Evolutionary conservation across 2,113 vertebrate species (phyloP).

Genomic region (Sinocyclocheilus maitianheensis): DNA sequence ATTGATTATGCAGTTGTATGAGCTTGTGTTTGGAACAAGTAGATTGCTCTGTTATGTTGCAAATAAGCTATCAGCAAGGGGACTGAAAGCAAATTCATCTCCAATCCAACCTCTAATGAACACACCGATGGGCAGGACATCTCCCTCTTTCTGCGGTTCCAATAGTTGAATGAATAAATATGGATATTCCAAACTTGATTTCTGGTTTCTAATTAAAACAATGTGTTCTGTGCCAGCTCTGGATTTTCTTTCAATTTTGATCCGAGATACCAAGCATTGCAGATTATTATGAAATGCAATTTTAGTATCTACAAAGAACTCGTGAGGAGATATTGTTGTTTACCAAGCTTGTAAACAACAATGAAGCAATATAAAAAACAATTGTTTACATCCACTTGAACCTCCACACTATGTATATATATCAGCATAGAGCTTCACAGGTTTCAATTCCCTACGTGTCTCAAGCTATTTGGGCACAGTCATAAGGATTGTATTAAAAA

Average conservation of each 20-base stretch:
- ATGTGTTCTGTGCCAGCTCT: background rate
- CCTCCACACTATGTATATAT: background rate
- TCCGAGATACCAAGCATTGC: background rate
- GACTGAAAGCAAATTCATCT: slow-evolving; percentile 36
- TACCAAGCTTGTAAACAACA: slow-evolving; percentile 11
- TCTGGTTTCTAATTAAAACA: slow-evolving; percentile 33
- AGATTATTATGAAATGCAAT: background rate
- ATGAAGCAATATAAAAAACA: background rate
- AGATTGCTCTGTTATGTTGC: slow-evolving; percentile 51
- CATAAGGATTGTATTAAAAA: slow-evolving; percentile 7
- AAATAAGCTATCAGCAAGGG: slow-evolving; percentile 48
- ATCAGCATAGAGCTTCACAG: slow-evolving; percentile 10
- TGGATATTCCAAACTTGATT: slow-evolving; percentile 18
- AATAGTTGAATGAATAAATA: slow-evolving; percentile 43
- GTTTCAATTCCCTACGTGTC: slow-evolving; percentile 10
- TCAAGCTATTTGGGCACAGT: slow-evolving; percentile 10
- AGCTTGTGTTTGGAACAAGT: slow-evolving; percentile 37
- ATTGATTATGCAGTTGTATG: slow-evolving; percentile 46
- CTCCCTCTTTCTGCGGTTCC: slow-evolving; percentile 18
- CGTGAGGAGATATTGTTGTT: background rate
- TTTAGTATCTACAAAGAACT: background rate
- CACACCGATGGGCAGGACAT: slow-evolving; percentile 38
- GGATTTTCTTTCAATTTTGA: background rate
- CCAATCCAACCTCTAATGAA: slow-evolving; percentile 43
- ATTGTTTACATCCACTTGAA: slow-evolving; percentile 34